Evolutionary conservation across 2,888 invertebrate genomes (phyloP).

Genomic region (Caenorhabditis panamensis): DNA sequence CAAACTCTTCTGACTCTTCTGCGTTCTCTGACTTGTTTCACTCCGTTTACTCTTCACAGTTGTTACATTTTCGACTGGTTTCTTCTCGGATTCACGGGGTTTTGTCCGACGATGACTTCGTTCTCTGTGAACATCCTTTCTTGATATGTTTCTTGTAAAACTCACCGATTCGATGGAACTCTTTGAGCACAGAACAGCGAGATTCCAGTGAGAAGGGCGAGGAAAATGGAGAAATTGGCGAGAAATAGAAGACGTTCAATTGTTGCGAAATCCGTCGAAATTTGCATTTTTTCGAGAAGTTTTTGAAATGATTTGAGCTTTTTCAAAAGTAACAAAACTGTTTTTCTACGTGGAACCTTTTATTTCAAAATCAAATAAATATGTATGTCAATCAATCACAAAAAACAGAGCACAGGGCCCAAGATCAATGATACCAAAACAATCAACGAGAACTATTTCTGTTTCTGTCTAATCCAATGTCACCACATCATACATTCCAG

Average conservation of each 20-base stretch:
- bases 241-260: constrained; percentile 61
- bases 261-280: constrained; percentile 79
- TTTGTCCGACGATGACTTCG: constrained; percentile 15
- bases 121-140: constrained; percentile 13
- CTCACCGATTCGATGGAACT: constrained; percentile 8
- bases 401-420: too few relatives aligned
- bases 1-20: neutral
- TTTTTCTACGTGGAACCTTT: too few relatives aligned
- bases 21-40: constrained; percentile 19
- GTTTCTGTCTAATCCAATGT: neutral
- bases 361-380: too few relatives aligned
- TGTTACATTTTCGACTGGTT: neutral
- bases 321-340: too few relatives aligned
- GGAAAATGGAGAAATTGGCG: neutral
- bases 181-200: constrained; percentile 43
- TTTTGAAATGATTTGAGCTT: neutral
- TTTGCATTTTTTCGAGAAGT: constrained; percentile 64
- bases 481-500: neutral
- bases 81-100: neutral
- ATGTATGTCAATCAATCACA: too few relatives aligned
- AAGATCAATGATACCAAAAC: too few relatives aligned
- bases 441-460: too few relatives aligned
- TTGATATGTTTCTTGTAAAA: neutral
- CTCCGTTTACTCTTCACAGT: constrained; percentile 8
- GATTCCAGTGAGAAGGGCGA: constrained; percentile 72